phyloP scores from a whole-genome alignment of 2,888 invertebrate species.

The Folsomia manolachei region DNA sequence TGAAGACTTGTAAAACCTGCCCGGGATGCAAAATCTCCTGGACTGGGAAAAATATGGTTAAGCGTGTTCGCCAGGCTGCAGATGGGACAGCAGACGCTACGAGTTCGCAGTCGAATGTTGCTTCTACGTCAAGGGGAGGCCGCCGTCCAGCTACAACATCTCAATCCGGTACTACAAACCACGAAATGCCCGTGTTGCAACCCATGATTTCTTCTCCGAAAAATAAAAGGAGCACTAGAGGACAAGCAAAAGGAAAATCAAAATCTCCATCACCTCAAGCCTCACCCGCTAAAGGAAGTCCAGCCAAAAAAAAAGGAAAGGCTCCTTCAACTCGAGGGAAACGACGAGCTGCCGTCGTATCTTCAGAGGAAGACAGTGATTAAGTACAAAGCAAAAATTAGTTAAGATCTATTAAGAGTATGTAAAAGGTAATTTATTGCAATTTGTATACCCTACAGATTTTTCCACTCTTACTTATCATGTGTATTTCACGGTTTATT shows the following conservation, averaged over 20 bases:
- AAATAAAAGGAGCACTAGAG: background rate
- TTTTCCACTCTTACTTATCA: no score
- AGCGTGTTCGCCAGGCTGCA: slow-evolving; percentile 10
- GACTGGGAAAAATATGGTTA: slow-evolving; percentile 24
- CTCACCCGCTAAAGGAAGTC: background rate
- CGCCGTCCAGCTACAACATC: background rate
- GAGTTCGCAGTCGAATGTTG: background rate
- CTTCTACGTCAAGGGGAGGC: background rate
- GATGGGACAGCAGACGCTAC: background rate
- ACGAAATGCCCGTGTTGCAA: slow-evolving; percentile 36
- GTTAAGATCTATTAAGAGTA: no score
- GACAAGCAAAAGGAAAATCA: background rate
- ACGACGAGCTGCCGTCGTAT: no score
- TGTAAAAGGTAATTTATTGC: no score
- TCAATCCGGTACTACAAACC: background rate
- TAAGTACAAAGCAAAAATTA: no score
- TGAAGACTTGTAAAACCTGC: slow-evolving; percentile 26
- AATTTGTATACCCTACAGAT: no score
- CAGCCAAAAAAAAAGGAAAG: background rate
- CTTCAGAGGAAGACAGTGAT: background rate
- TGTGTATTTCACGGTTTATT: no score
- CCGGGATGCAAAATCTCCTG: slow-evolving; percentile 23
- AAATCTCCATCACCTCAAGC: slow-evolving; percentile 1
- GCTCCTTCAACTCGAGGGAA: background rate
- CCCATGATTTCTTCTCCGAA: slow-evolving; percentile 17